A percentile compares a stretch with the other conserved stretches of the same genome.
phyloP scores from a whole-genome alignment of 92 coral and sea anemone genomes.

The Anthopleura xanthogrammica region DNA sequence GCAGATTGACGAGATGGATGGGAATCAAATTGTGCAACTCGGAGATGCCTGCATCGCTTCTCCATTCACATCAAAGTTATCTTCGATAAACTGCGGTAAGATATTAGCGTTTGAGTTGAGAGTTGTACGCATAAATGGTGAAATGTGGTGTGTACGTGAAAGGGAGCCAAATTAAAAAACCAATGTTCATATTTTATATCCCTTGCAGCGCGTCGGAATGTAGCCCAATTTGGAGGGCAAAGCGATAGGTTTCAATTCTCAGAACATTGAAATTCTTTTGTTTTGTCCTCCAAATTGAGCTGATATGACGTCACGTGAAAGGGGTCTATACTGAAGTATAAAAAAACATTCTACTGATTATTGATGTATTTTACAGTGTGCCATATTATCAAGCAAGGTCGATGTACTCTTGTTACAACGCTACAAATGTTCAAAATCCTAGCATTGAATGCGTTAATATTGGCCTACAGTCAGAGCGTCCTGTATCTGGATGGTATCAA shows the following conservation, averaged over 20 bases:
- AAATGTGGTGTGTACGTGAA: too few species aligned
- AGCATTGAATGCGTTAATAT: slow-evolving; percentile 87
- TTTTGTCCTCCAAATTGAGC: too few species aligned
- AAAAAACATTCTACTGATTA: not conserved
- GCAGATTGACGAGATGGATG: slow-evolving; percentile 90
- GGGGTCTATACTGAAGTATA: too few species aligned
- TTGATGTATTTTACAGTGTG: slow-evolving; percentile 59
- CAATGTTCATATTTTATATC: too few species aligned
- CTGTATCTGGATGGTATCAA: slow-evolving; percentile 95
- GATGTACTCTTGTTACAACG: slow-evolving; percentile 95
- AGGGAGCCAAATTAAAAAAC: too few species aligned
- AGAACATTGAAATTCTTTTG: too few species aligned
- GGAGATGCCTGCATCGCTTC: slow-evolving; percentile 99
- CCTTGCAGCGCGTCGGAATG: too few species aligned
- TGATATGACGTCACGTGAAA: too few species aligned
- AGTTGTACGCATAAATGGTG: too few species aligned
- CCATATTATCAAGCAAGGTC: slow-evolving; percentile 96
- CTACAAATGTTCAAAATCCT: slow-evolving; percentile 97
- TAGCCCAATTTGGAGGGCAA: too few species aligned
- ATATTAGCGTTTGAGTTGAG: not conserved
- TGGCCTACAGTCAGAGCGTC: slow-evolving; percentile 99
- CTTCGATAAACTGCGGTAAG: slow-evolving; percentile 92
- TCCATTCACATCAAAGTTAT: slow-evolving; percentile 93
- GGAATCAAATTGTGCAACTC: slow-evolving; percentile 87
- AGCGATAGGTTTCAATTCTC: too few species aligned